Base-by-base conservation (phyloP, 2,888 invertebrate species). In the Acanthacorydalis orientalis region DNA sequence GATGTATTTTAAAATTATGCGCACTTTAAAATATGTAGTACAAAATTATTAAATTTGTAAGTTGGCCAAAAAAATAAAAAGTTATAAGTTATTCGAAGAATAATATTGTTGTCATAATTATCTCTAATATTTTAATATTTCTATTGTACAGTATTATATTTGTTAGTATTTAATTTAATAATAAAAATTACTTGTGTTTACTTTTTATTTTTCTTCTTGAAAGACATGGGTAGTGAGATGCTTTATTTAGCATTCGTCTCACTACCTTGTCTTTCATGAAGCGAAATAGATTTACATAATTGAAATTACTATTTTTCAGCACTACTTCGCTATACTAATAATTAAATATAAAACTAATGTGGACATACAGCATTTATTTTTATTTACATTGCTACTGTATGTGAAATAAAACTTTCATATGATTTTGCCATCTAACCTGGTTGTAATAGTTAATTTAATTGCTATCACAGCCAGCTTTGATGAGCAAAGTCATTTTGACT, bases 171-270 rank as follows among this genome's bases (percentile, higher is more conserved):
- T 35, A 34, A 35, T n/a, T 43, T 31, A 12, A 16, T 42, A 35
- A 31, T 38, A 34, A 33, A 8, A 8, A 14, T 14, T 14, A n/a
- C 2, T 33, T 33, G n/a, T 35, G 35, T 33, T 4, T 15, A 2
- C 12, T 32, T 32, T 23, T 46, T 58, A 58, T 60, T 67, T 69
- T 74, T 68, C 80, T 72, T 65, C 71, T 68, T 90, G 91, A 91
- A 91, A 92, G 91, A 92, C 92, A 86, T 86, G 88, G 85, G 91
- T 92, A 90, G 89, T 85, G 92, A 92, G 91, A 91, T 91, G 91
- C n/a, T 71, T 71, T 65, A 64, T 65, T 63, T 65, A 64, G 68
- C 71, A 63, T 67, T 70, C 77, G 76, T 81, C 91, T 92, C 89
- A 88, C 91, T 92, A 89, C 86, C 87, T 87, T 92, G 92, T 92